phyloP scores from a whole-genome alignment of 1,140 invertebrate genomes.

The Lepidurus couesii region DNA sequence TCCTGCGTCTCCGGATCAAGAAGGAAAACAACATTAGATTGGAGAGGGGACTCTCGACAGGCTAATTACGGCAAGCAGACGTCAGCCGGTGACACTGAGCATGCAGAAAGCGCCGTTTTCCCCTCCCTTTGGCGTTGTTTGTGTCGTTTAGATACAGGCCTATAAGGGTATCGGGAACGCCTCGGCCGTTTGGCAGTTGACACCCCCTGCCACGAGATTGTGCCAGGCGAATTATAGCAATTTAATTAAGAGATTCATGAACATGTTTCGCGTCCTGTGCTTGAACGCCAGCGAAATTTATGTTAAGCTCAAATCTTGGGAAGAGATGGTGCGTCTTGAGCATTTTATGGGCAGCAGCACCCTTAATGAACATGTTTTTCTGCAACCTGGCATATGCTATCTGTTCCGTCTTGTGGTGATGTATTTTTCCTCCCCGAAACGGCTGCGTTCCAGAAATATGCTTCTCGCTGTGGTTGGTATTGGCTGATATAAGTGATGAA shows the following conservation, averaged over 20 bases:
- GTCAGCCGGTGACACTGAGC: background rate
- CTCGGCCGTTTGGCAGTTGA: background rate
- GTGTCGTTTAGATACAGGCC: background rate
- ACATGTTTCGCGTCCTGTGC: too few relatives aligned
- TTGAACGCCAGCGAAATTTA: background rate
- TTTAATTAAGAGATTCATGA: too few relatives aligned
- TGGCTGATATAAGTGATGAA: constrained; percentile 15
- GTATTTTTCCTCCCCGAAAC: background rate
- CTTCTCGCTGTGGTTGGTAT: background rate
- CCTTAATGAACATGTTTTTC: constrained; percentile 11
- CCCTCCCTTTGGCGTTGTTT: constrained; percentile 9
- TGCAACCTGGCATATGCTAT: background rate
- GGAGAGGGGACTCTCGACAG: background rate
- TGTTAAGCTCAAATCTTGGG: background rate
- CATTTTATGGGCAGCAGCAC: background rate
- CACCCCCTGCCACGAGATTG: background rate
- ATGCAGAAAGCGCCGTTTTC: constrained; percentile 1
- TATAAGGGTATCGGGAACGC: background rate
- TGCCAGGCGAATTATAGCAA: too few relatives aligned
- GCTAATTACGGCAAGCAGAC: constrained; percentile 8
- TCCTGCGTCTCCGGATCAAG: background rate
- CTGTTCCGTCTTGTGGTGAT: background rate
- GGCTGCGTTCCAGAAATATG: background rate
- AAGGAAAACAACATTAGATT: background rate
- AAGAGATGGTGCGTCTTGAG: background rate